Evolutionary conservation across 2,113 vertebrate species (phyloP).

Genomic region (Maccullochella peelii): DNA sequence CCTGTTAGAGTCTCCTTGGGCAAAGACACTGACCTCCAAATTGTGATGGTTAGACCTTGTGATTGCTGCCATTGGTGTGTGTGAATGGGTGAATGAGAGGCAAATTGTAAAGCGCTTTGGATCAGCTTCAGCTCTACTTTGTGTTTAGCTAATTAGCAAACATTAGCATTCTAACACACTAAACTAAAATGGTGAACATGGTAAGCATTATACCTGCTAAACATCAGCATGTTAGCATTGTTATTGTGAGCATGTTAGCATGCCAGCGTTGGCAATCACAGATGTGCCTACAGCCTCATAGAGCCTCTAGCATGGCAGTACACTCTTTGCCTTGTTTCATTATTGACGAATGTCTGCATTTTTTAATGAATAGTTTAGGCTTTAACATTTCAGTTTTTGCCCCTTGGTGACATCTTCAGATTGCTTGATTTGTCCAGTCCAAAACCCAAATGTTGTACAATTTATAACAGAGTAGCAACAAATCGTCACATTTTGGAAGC

Average conservation of each 20-base stretch:
- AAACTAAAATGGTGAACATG: too few relatives aligned
- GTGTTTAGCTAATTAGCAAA: neutral
- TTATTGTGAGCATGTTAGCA: too few relatives aligned
- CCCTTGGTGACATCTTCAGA: neutral
- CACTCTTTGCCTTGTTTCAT: too few relatives aligned
- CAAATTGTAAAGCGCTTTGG: neutral
- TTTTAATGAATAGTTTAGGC: too few relatives aligned
- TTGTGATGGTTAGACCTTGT: neutral
- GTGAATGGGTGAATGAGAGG: neutral
- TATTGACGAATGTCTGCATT: too few relatives aligned
- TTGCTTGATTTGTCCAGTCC: neutral
- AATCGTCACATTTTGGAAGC: neutral
- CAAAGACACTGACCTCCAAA: too few relatives aligned
- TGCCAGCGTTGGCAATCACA: too few relatives aligned
- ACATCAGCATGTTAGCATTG: neutral
- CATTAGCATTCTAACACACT: too few relatives aligned
- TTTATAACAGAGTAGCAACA: neutral
- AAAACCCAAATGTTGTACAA: neutral
- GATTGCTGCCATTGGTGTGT: neutral
- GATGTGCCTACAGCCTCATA: too few relatives aligned
- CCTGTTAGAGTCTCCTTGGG: too few relatives aligned
- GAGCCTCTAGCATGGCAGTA: too few relatives aligned
- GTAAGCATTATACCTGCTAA: neutral
- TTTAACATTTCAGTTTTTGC: neutral
- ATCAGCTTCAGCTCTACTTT: neutral